Evolutionary conservation across 92 coral and sea anemone species (phyloP), one percentile per base, ranked within the genome.

Genomic region (Montipora capitata): DNA sequence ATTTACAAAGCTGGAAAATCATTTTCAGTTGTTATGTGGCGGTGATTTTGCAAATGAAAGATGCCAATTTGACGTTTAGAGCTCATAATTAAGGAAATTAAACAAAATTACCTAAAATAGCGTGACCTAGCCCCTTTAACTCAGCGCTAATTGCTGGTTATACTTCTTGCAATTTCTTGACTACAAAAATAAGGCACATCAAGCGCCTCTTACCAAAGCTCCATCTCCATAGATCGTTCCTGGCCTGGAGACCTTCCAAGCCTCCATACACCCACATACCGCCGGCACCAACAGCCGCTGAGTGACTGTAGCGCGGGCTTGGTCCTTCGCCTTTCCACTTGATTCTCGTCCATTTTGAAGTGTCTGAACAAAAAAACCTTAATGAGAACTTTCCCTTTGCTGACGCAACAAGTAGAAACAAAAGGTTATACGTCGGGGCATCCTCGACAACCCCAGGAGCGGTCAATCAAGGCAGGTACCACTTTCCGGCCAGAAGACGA

Each of bases 211-310:
- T 86, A 98, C 99, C 98, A 78, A 98, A 96, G 80, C 88, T 94
- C 99, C 98, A 96, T 41, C 93, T 87, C 99, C 99, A 98, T 81
- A 98, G 84, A 68, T 98, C 98, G 87, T 84, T 96, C 73, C 78
- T 96, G 81, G 96, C 78, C 73, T 83, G 89, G 73, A 93, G 91
- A 63, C 91, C 93, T 54, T 94, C 98, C 74, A 96, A 86, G 43
- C 99, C 99, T 65, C 99, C 99, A 71, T 87, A 91, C 81, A 98
- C 91, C 83, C 94, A 90, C 98, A 98, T 94, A 44, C 95, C 92
- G 74, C 72, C 88, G 12, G 93, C 96, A 68, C 93, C 93, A 40
- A 94, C 96, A 27, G 88, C 98, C 80, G 99, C 98, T 88, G 98
- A 92, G 81, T 98, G 98, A 35, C 94, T 92, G 87, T 98, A 98